Conservation (phyloP, 2,888 invertebrate species). For the Apocheima hispidaria region DNA sequence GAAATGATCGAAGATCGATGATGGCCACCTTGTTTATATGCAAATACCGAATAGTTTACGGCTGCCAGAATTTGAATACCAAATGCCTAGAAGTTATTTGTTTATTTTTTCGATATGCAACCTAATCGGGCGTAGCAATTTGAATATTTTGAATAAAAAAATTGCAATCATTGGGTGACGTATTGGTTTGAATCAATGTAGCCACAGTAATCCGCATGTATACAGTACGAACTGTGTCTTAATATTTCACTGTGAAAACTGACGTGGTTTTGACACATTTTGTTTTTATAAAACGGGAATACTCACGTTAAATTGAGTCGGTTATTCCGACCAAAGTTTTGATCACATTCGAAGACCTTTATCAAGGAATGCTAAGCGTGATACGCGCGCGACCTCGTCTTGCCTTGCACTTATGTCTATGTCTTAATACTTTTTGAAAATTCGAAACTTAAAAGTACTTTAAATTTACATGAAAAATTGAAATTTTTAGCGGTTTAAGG, state of each 20-base stretch:
- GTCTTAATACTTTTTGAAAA: too few species aligned
- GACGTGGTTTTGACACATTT: too few species aligned
- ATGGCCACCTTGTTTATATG: conserved; percentile 79
- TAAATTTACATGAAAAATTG: too few species aligned
- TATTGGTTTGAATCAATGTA: conserved; percentile 41
- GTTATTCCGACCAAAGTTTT: too few species aligned
- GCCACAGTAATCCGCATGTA: neutral
- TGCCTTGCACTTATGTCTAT: too few species aligned
- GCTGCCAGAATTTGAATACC: conserved; percentile 76
- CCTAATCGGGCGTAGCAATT: conserved; percentile 70
- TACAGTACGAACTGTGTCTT: neutral
- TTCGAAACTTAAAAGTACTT: too few species aligned
- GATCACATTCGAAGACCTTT: too few species aligned
- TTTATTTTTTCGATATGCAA: conserved; percentile 74
- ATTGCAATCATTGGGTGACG: conserved; percentile 47
- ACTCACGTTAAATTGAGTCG: too few species aligned
- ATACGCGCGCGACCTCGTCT: too few species aligned
- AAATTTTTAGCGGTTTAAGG: too few species aligned
- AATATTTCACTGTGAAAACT: neutral
- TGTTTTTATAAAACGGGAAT: too few species aligned
- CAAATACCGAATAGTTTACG: conserved; percentile 71
- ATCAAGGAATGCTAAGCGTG: too few species aligned
- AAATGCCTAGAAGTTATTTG: conserved; percentile 70
- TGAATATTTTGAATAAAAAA: conserved; percentile 70
- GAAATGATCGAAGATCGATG: conserved; percentile 75